Conservation (phyloP, 2,888 invertebrate genomes). For the Mellilla xanthometata region DNA sequence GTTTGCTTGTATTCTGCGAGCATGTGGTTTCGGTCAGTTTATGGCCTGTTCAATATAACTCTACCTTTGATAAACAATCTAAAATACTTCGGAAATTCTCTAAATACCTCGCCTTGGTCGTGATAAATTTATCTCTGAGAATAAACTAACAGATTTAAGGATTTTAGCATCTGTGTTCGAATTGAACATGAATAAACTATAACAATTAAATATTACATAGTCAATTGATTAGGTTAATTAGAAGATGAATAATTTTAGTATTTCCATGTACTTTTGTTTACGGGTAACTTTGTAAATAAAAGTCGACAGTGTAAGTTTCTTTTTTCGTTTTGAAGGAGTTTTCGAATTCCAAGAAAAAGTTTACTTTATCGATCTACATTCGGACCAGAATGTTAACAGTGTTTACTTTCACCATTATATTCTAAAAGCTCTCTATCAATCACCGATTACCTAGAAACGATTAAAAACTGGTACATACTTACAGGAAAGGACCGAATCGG, state of each 20-base stretch:
- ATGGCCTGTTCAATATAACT: slow-evolving; percentile 43
- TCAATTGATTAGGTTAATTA: too few relatives aligned
- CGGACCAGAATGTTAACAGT: slow-evolving; percentile 19
- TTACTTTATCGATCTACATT: slow-evolving; percentile 20
- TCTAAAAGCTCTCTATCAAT: slow-evolving; percentile 17
- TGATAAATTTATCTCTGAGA: too few relatives aligned
- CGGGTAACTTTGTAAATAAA: too few relatives aligned
- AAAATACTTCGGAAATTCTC: slow-evolving; percentile 19
- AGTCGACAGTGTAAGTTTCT: too few relatives aligned
- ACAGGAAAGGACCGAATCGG: slow-evolving; percentile 17
- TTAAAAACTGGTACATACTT: neutral
- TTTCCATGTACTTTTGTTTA: too few relatives aligned
- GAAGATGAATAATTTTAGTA: too few relatives aligned
- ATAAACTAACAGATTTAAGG: too few relatives aligned
- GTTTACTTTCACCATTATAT: slow-evolving; percentile 24
- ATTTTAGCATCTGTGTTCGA: too few relatives aligned
- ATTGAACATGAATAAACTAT: too few relatives aligned
- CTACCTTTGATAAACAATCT: slow-evolving; percentile 22
- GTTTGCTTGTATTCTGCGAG: slow-evolving; percentile 45
- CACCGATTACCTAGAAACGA: slow-evolving; percentile 12
- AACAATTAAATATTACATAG: too few relatives aligned
- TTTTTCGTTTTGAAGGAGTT: too few relatives aligned
- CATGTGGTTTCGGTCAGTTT: slow-evolving; percentile 50
- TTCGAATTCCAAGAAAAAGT: slow-evolving; percentile 8
- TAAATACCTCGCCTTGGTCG: too few relatives aligned